Percentiles rank a stretch among this genome's conserved stretches.
These are phyloP conservation scores for Oryzias curvinotus DNA, from an alignment of 2,113 vertebrate species.

Conservation along the genomic window DNA sequence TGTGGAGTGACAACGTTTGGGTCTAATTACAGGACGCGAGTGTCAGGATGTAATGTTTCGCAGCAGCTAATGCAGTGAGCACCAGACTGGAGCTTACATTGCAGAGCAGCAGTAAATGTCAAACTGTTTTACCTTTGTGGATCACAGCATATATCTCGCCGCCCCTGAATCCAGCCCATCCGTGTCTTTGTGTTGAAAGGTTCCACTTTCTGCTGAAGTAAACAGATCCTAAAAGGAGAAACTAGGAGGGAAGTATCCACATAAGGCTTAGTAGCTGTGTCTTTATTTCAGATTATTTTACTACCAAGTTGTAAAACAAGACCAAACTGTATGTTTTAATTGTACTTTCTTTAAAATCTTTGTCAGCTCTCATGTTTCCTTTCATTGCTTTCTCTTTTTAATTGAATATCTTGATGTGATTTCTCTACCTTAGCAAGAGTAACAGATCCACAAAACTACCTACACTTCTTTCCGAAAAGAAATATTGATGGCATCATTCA, in stretches of 20 bases:
- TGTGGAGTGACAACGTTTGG: too few species aligned
- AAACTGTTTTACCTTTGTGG: slow-evolving; percentile 20
- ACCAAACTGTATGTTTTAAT: background rate
- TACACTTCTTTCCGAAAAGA: background rate
- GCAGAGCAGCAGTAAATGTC: slow-evolving; percentile 37
- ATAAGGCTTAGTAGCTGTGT: background rate
- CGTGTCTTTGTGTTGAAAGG: slow-evolving; percentile 3
- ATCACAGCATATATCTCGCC: background rate
- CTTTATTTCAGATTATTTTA: slow-evolving; percentile 10
- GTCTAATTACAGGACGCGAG: too few species aligned
- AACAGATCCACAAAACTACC: too few species aligned
- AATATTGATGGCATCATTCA: background rate
- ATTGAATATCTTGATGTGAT: too few species aligned
- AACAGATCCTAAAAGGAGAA: background rate
- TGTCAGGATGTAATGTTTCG: slow-evolving; percentile 49
- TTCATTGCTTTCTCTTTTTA: too few species aligned
- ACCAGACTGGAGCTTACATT: slow-evolving; percentile 21
- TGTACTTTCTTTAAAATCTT: background rate
- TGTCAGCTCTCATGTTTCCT: background rate
- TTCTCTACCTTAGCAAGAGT: too few species aligned
- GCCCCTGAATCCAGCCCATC: slow-evolving; percentile 7
- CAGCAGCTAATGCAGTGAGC: slow-evolving; percentile 34
- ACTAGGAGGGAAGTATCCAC: background rate
- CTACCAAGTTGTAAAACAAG: slow-evolving; percentile 9
- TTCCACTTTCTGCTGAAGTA: slow-evolving; percentile 13